Base-by-base conservation (phyloP, 2,797 vertebrate species). In the Phalloptychus januarius region DNA sequence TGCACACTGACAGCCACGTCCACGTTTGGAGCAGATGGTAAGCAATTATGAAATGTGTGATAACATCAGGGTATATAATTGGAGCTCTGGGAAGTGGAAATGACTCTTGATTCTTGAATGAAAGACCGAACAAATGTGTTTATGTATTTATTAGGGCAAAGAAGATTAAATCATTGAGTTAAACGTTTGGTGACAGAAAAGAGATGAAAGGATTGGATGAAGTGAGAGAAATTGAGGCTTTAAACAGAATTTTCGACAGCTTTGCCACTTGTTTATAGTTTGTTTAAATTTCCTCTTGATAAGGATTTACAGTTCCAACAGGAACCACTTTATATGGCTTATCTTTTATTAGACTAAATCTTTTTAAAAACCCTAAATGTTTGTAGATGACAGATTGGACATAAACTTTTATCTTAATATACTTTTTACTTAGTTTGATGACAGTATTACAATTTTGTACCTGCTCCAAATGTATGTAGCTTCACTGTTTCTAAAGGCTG, bases 1-100 rank as follows among this genome's bases (percentile, higher is more conserved):
- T 50, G 71, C 31, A 36, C 76, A 28, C 56, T 48, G 48, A 31
- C 38, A 0, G 65, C 71, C 58, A 42, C 44, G 58, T 8, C 54
- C 74, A 28, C 63, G 74, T 74, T 5, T 50, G 75, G 70, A 88
- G 74, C 85, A 91, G 85, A 85, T 88, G 84, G 82, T 8, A 15
- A 69, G 75, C 56, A 76, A 89, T 87, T 86, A 84, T 40, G 12
- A 79, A 78, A 72, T 7, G 12, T 70, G 54, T 10, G n/a, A 77
- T 77, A 80, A 85, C 79, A 82, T 85, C 80, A 72, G 61, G 5
- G 67, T 46, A 25, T n/a, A 20, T 75, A 83, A 80, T 85, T 74
- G 74, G 69, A 36, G 70, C 36, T 46, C 0, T 0, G 45, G 58
- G 71, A 72, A 74, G 67, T 7, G 42, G 25, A 71, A 75, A 28